Evolutionary conservation across 2,797 vertebrate genomes (phyloP).

Genomic region (Chloroceryle amazona): DNA sequence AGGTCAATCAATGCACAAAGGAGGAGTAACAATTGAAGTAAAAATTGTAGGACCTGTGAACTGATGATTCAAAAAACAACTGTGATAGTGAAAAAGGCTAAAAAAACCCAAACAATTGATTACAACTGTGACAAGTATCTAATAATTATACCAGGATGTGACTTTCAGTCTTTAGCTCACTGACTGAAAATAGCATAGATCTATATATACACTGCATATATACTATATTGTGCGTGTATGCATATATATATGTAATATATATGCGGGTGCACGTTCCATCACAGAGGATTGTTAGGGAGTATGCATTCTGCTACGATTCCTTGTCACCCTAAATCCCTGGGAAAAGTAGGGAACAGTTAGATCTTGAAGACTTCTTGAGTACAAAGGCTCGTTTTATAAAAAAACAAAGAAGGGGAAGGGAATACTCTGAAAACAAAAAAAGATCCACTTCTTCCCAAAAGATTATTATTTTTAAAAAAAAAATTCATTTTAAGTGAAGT

Average conservation of each 20-base stretch:
- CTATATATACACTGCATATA: background rate
- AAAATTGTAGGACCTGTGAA: background rate
- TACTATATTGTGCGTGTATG: accelerated
- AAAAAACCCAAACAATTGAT: background rate
- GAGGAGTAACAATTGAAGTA: background rate
- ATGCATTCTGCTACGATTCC: background rate
- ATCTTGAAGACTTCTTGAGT: background rate
- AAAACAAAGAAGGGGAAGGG: background rate
- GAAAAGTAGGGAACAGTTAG: background rate
- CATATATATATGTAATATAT: background rate
- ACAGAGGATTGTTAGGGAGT: background rate
- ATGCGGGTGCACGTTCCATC: background rate
- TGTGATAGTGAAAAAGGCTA: background rate
- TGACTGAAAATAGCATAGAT: background rate
- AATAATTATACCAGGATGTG: background rate
- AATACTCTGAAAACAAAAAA: background rate
- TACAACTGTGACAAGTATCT: background rate
- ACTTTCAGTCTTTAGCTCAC: background rate
- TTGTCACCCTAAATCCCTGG: background rate
- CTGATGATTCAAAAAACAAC: accelerated
- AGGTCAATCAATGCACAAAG: background rate
- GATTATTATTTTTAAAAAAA: accelerated
- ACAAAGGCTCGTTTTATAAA: background rate
- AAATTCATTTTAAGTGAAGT: background rate
- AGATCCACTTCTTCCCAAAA: background rate